Base-by-base conservation (phyloP, 2,888 invertebrate species). In the Rhingia campestris region DNA sequence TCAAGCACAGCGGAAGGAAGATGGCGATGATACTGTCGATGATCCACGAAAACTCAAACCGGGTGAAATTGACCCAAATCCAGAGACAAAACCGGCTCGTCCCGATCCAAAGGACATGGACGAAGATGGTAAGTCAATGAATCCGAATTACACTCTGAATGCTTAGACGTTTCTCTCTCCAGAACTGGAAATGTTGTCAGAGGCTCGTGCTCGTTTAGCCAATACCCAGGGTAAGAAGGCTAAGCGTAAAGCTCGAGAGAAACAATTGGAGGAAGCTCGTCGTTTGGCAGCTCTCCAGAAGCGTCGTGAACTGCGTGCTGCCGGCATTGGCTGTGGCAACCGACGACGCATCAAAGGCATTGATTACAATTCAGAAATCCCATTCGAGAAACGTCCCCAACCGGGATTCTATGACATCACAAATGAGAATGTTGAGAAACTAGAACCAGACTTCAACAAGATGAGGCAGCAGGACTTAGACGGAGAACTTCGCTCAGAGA, bases 81-180 rank as follows among this genome's bases (percentile, higher is more conserved):
- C 99, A 7, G 99, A 99, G 92, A 99, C 99, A 0, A 99, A 99
- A 91, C 99, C 99, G 3, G 99, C 99, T 0, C 93, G 99, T 63
- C 99, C 99, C 0, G 99, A 99, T 92, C 99, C 99, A 2, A 98
- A 99, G 88, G 99, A 99, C 90, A 99, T 99, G 99, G 99, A 99
- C 92, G 99, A 99, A 94, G 99, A 99, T 94, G 98, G 97, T 97
- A 91, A 86, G 87, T 61, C 51, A 45, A 12, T 6, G 22, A 22
- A 22, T 2, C 22, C 33, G 22, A 35, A 10, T 14, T 61, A 7
- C 30, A 22, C 0, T 10, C 10, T 6, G 7, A n/a, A 14, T 43
- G 4, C 6, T 33, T 10, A 49, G 10, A 30, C 9, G 4, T 9
- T 49, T 22, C 10, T 4, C 5, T 14, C 45, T 90, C 14, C 88